Base-by-base conservation (phyloP, 1,140 invertebrate genomes). In the Neuroterus valhalla region DNA sequence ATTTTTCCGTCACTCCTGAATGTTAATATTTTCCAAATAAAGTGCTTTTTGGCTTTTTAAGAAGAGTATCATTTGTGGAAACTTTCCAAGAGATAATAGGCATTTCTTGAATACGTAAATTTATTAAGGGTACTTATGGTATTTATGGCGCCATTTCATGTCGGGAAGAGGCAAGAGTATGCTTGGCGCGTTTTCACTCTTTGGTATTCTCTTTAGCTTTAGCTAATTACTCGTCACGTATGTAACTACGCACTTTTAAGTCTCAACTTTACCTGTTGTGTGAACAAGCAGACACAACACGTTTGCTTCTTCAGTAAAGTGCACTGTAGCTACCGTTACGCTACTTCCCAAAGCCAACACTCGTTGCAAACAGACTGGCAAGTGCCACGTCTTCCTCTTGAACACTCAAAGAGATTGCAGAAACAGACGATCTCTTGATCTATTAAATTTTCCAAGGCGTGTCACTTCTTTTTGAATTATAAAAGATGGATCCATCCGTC, bases 161-260 rank as follows among this genome's bases (percentile, higher is more conserved):
- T 31, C 3, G 2, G 3, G 23, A 62, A 31, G 14, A 12, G 52
- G 23, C 23, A 4, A 6, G 15, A 62, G 55, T 62, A 26, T n/a
- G 14, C 26, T 62, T 23, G 23, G 26, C 31, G 55, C 55, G 26
- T 38, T 38, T 31, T 62, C 55, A 23, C 55, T 62, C 31, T 3
- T 62, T 15, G 21, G 14, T 12, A 62, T 62, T 62, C 55, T 26
- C 55, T 62, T 62, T 31, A 62, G 55, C 4, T 26, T 31, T 62
- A 14, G 55, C 55, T 62, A 62, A 62, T 62, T 62, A 62, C 55
- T 62, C 55, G 31, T 62, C 55, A 62, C 21, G 55, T 62, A 62
- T 14, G 55, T 62, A 62, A 62, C 55, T 23, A 62, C 55, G 55
- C 55, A 62, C 55, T 62, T 26, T n/a, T 0, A n/a, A 62, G 23